Evolutionary conservation across 23 tunicate species (phyloP).

Genomic region (Phallusia fumigata): DNA sequence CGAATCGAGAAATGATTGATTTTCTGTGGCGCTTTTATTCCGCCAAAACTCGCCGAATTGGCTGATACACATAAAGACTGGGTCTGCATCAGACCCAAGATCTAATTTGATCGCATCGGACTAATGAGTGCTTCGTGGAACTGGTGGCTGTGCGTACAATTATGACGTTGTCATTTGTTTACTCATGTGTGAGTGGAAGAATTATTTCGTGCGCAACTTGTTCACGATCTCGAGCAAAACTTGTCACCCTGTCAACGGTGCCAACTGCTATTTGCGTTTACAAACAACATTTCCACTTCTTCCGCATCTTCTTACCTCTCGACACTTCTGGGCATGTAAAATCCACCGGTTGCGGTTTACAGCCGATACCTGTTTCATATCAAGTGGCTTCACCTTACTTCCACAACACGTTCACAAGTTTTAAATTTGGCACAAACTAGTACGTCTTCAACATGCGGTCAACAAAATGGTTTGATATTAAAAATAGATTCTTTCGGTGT

Average conservation of each 20-base stretch:
- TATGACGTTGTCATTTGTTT: background rate
- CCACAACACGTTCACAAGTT: no score
- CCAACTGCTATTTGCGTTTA: background rate
- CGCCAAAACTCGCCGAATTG: background rate
- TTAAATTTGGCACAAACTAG: no score
- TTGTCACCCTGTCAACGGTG: background rate
- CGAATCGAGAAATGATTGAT: slow-evolving; percentile 9
- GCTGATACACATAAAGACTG: background rate
- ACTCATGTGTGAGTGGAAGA: slow-evolving; percentile 1
- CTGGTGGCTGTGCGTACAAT: background rate
- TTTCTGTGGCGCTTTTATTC: background rate
- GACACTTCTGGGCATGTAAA: background rate
- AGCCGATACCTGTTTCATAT: background rate
- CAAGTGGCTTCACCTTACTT: no score
- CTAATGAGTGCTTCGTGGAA: no score
- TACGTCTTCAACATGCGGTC: no score
- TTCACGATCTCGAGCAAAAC: background rate
- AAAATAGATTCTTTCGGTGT: no score
- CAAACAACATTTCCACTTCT: background rate
- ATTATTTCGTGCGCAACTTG: background rate
- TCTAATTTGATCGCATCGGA: background rate
- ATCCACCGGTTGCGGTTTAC: background rate
- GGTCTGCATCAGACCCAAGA: background rate
- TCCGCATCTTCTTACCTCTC: background rate
- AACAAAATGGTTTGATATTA: no score